phyloP scores from a whole-genome alignment of 2,888 invertebrate species.

The Phaonia tiefii region DNA sequence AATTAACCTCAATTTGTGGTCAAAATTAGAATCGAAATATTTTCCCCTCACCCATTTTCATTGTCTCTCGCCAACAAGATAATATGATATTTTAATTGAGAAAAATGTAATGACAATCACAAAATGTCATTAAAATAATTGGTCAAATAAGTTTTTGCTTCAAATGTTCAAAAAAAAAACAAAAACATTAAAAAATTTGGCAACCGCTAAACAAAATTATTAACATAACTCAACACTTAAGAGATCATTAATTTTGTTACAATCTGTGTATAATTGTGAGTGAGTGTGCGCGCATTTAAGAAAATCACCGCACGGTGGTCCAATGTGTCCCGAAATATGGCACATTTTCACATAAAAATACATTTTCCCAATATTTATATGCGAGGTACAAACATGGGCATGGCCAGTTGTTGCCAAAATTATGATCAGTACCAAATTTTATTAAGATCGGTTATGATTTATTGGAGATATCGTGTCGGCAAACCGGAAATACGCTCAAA shows the following conservation, averaged over 20 bases:
- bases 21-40: no score
- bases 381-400: no score
- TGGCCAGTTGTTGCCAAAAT: no score
- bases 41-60: no score
- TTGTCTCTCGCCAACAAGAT: constrained; percentile 1
- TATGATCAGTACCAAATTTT: no score
- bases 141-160: constrained; percentile 44
- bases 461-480: no score
- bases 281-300: not conserved
- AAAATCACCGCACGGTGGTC: not conserved
- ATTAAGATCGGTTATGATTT: no score
- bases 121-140: constrained; percentile 63
- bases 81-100: constrained; percentile 53
- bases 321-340: no score
- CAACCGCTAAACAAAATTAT: constrained; percentile 56
- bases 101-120: constrained; percentile 55
- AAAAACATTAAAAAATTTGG: constrained; percentile 47
- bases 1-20: not conserved
- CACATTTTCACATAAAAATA: not conserved
- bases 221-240: constrained; percentile 68
- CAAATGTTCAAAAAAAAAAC: not conserved
- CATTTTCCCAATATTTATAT: no score
- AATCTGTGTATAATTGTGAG: not conserved
- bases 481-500: no score
- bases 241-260: constrained; percentile 64